Base-by-base conservation (phyloP, 2,113 vertebrate species). In the Oncorhynchus masou region DNA sequence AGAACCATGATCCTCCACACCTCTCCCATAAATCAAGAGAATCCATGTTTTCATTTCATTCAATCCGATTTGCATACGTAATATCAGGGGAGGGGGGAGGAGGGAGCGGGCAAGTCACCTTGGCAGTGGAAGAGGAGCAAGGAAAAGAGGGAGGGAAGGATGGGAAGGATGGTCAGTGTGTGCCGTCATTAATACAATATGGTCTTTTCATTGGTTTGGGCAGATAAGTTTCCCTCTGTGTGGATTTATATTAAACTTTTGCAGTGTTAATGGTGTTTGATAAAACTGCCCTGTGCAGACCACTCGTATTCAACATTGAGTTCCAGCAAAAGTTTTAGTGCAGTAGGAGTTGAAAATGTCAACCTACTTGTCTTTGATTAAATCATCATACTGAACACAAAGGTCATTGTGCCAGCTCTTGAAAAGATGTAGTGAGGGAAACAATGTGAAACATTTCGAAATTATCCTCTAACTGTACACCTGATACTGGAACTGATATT, bases 271-370 rank as follows among this genome's bases (percentile, higher is more conserved):
- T 54, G 4, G 16, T 54, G 51, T 54, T 54, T 54, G 39, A 45
- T 19, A 54, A 19, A 19, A 19, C 51, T 1, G 59, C 20, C 39
- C 39, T 45, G 39, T 11, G 39, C 39, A 45, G 39, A 45, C 39
- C 7, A 29, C 62, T 39, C 62, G n/a, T 22, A 45, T 79, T 69
- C 54, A 72, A 71, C 76, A 62, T 64, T 73, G 29, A 71, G 72
- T n/a, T 24, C 13, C 22, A 24, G 16, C 34, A 75, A n/a, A 19
- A 57, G 45, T 60, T 71, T 31, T 59, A 71, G 51, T 19, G 51
- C 51, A 54, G 45, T 45, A 74, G 54, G 39, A 45, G 39, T 45
- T 45, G 39, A 71, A 82, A 80, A 85, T 85, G 81, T 78, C 83
- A 76, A 48, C 45, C 70, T n/a, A 2, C 20, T 81, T n/a, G 19